Evolutionary conservation across 1,140 invertebrate genomes (phyloP).

Genomic region (Spodoptera litura): DNA sequence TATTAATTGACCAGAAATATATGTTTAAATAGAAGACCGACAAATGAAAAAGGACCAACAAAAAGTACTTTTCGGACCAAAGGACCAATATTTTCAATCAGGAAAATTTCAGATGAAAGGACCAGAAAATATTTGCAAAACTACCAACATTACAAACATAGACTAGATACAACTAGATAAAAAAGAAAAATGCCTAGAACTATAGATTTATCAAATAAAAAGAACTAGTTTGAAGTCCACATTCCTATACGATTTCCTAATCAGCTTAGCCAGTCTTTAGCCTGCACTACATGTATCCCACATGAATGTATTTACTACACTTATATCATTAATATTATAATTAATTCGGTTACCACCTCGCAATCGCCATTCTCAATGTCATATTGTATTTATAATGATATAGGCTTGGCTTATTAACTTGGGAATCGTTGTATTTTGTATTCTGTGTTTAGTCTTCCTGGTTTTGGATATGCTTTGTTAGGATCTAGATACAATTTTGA

Average conservation of each 20-base stretch:
- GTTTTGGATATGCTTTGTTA: neutral
- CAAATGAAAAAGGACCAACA: too few relatives aligned
- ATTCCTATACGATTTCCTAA: neutral
- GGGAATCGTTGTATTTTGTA: neutral
- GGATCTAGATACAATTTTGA: too few relatives aligned
- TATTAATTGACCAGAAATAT: neutral
- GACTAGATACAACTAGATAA: too few relatives aligned
- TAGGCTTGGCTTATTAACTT: constrained; percentile 11
- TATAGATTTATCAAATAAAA: neutral
- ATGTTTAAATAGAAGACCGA: neutral
- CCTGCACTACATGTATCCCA: neutral
- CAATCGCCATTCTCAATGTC: constrained; percentile 8
- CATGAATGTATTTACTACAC: neutral
- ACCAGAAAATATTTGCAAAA: too few relatives aligned
- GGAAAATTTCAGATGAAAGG: too few relatives aligned
- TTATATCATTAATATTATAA: constrained; percentile 24
- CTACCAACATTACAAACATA: too few relatives aligned
- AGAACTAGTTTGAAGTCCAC: neutral
- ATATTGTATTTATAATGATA: constrained; percentile 7
- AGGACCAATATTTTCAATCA: too few relatives aligned
- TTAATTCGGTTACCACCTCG: constrained; percentile 4
- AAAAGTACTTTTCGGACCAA: too few relatives aligned
- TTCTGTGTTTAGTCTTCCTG: neutral
- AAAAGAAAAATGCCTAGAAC: too few relatives aligned
- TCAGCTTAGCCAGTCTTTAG: too few relatives aligned